Percentiles rank a stretch among this genome's conserved stretches.
phyloP scores from a whole-genome alignment of 2,797 vertebrate genomes.

The Rhynchotus rufescens region DNA sequence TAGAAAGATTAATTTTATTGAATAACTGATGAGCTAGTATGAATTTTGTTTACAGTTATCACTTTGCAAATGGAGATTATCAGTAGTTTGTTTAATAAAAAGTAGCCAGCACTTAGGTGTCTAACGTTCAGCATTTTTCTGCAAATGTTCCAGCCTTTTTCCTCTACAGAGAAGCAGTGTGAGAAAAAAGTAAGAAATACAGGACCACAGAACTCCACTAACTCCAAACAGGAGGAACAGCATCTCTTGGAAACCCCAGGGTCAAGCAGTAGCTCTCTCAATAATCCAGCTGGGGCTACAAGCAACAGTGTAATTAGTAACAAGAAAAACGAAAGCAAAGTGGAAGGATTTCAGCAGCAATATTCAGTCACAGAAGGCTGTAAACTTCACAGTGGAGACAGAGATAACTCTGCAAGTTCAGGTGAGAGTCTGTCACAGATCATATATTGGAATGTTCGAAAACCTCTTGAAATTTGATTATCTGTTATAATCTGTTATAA shows the following conservation, averaged over 20 bases:
- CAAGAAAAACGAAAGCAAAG: background rate
- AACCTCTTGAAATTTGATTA: background rate
- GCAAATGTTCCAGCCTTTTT: slow-evolving; percentile 45
- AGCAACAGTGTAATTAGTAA: background rate
- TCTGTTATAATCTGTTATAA: no score
- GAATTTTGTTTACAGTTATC: background rate
- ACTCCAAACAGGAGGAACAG: slow-evolving; percentile 65
- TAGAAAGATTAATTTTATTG: background rate
- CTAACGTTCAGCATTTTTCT: background rate
- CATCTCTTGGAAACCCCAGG: slow-evolving; percentile 54
- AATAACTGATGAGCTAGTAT: background rate
- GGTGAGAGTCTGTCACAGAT: slow-evolving; percentile 29
- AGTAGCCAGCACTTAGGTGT: no score
- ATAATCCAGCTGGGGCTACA: background rate
- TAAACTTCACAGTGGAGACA: background rate
- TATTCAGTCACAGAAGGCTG: background rate
- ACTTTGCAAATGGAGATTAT: background rate
- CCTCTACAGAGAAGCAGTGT: slow-evolving; percentile 1
- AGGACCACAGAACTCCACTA: background rate
- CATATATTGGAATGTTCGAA: background rate
- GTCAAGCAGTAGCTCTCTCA: slow-evolving; percentile 70
- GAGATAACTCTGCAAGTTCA: slow-evolving; percentile 10
- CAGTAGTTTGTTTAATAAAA: background rate
- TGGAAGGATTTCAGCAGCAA: background rate
- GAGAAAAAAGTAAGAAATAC: background rate